phyloP scores from a whole-genome alignment of 2,797 vertebrate species.

The Anabas testudineus region DNA sequence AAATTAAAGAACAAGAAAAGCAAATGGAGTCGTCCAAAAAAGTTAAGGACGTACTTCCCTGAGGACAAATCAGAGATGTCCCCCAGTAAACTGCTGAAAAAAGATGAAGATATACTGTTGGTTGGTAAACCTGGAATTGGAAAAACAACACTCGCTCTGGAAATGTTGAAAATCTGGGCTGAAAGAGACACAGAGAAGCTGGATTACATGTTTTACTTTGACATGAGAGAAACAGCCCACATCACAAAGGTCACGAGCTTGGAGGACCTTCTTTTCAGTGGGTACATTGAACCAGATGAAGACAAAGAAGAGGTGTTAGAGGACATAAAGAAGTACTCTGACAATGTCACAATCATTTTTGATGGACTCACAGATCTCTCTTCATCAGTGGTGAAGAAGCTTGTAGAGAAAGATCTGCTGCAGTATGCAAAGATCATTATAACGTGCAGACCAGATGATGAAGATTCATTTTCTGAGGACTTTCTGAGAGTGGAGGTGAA shows the following conservation, averaged over 20 bases:
- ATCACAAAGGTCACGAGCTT: background rate
- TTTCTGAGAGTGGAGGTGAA: constrained; percentile 44
- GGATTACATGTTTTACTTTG: constrained; percentile 61
- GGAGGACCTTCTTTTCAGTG: constrained; percentile 39
- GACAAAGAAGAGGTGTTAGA: constrained; percentile 39
- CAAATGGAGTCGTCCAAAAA: constrained; percentile 21
- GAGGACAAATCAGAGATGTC: background rate
- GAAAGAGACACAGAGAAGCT: constrained; percentile 17
- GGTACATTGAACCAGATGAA: constrained; percentile 35
- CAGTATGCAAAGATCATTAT: constrained; percentile 39
- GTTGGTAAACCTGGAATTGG: constrained; percentile 57
- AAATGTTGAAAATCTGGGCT: constrained; percentile 50
- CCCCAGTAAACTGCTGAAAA: constrained; percentile 34
- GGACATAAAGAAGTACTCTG: constrained; percentile 25
- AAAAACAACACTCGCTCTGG: constrained; percentile 36
- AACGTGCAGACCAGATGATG: constrained; percentile 39
- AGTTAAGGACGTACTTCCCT: constrained; percentile 25
- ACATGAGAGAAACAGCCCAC: constrained; percentile 31
- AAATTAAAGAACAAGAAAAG: constrained; percentile 18
- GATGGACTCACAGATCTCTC: constrained; percentile 5
- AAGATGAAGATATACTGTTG: constrained; percentile 10
- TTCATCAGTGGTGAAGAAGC: background rate
- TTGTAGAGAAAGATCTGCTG: constrained; percentile 13
- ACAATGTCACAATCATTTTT: constrained; percentile 36
- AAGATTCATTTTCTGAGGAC: background rate